Evolutionary conservation across 2,797 vertebrate species (phyloP).

Genomic region (Eidolon dupreanum): DNA sequence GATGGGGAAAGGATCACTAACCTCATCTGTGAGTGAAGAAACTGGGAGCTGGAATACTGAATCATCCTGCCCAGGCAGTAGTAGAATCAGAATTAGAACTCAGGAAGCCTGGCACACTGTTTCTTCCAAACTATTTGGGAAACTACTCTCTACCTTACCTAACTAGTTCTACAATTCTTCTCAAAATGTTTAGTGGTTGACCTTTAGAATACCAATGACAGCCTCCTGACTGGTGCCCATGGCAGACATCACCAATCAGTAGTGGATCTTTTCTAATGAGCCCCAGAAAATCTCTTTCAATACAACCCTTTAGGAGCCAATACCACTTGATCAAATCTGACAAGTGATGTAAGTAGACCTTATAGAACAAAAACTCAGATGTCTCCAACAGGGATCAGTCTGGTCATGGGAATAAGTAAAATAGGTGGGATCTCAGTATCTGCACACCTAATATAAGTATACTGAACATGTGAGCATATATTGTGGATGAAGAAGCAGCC

Average conservation of each 20-base stretch:
- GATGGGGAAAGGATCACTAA: not conserved
- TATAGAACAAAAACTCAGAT: slow-evolving; percentile 20
- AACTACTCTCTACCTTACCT: not conserved
- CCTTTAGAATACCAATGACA: not conserved
- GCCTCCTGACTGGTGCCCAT: not conserved
- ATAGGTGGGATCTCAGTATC: not conserved
- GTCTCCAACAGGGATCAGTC: not conserved
- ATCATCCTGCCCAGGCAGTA: not conserved
- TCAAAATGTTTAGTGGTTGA: not conserved
- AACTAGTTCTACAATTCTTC: not conserved
- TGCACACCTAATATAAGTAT: not conserved
- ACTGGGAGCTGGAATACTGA: not conserved
- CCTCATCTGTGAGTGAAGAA: not conserved
- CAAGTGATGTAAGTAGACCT: not conserved
- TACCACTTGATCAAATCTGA: not conserved
- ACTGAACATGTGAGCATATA: not conserved
- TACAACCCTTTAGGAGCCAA: not conserved
- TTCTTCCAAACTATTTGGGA: not conserved
- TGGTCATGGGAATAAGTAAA: not conserved
- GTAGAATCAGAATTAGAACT: not conserved
- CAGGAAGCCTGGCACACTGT: not conserved
- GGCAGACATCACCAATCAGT: not conserved
- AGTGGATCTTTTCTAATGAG: not conserved
- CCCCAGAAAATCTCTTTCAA: not conserved
- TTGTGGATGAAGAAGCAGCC: not conserved